phyloP scores from a whole-genome alignment of 1,140 invertebrate genomes.

The Zophobas atratus region DNA sequence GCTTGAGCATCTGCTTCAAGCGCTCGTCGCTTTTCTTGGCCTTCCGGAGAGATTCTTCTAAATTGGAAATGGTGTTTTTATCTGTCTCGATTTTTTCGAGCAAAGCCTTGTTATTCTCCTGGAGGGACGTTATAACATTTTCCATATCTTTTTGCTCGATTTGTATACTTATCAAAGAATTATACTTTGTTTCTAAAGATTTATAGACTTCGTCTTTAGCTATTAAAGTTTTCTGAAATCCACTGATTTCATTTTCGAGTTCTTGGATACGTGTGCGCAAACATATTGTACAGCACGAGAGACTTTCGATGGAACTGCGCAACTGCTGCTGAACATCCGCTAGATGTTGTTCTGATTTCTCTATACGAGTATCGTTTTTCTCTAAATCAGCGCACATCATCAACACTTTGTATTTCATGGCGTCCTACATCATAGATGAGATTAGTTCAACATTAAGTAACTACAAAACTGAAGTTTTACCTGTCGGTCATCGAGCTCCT shows the following conservation, averaged over 20 bases:
- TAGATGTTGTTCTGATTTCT: conserved; percentile 63
- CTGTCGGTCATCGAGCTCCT: conserved; percentile 62
- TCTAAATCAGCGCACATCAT: conserved; percentile 62
- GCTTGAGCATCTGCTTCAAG: conserved; percentile 56
- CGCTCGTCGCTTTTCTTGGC: conserved; percentile 55
- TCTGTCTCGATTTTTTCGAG: background rate
- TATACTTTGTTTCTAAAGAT: background rate
- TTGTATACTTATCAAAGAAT: too few species aligned
- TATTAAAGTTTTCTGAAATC: background rate
- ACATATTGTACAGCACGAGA: conserved; percentile 25
- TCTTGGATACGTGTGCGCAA: conserved; percentile 15
- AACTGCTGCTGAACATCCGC: conserved; percentile 62
- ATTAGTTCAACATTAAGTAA: too few species aligned
- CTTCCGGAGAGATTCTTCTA: conserved; percentile 40
- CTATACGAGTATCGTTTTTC: conserved; percentile 62
- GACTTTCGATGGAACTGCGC: conserved; percentile 58
- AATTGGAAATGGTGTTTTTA: background rate
- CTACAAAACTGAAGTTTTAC: conserved; percentile 50
- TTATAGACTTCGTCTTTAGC: conserved; percentile 1
- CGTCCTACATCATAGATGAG: conserved; percentile 53
- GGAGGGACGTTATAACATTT: background rate
- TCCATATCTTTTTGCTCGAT: background rate
- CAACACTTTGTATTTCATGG: conserved; percentile 58
- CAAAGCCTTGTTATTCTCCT: conserved; percentile 51
- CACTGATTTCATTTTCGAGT: conserved; percentile 18